Evolutionary conservation across 2,113 vertebrate species (phyloP).

Genomic region (Orcinus orca): DNA sequence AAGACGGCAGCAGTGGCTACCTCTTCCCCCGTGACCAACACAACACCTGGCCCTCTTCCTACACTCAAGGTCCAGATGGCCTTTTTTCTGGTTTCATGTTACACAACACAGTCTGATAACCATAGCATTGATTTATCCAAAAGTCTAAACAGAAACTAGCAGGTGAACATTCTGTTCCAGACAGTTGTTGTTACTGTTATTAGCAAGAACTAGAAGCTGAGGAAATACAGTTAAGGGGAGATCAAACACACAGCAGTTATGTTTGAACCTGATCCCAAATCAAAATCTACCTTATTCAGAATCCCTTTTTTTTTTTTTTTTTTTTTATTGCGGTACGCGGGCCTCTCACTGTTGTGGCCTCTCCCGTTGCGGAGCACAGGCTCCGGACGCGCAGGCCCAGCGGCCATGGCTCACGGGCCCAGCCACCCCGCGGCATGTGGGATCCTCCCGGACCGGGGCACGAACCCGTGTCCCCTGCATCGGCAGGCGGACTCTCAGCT

Average conservation of each 20-base stretch:
- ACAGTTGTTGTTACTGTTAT: neutral
- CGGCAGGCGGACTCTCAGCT: too few species aligned
- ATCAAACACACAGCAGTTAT: neutral
- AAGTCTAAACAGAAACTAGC: neutral
- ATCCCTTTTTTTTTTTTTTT: too few species aligned
- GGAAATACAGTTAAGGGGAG: neutral
- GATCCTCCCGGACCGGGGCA: rapidly evolving
- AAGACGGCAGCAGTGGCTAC: neutral
- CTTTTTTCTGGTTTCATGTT: neutral
- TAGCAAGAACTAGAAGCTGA: neutral
- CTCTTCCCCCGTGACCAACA: neutral
- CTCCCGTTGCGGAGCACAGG: too few species aligned
- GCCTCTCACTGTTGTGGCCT: too few species aligned
- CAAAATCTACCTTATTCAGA: neutral
- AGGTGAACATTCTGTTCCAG: neutral
- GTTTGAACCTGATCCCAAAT: neutral
- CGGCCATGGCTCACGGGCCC: too few species aligned
- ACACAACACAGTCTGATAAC: neutral
- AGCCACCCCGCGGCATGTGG: too few species aligned
- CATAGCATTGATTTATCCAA: neutral
- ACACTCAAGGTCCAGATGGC: neutral
- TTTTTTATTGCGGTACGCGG: too few species aligned
- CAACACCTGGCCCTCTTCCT: neutral
- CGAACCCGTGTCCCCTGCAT: too few species aligned
- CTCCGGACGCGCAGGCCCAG: too few species aligned